Percentiles rank a stretch among this genome's conserved stretches.
Evolutionary conservation across 2,113 vertebrate species (phyloP).

Genomic region (Ophthalmolycus amberensis): DNA sequence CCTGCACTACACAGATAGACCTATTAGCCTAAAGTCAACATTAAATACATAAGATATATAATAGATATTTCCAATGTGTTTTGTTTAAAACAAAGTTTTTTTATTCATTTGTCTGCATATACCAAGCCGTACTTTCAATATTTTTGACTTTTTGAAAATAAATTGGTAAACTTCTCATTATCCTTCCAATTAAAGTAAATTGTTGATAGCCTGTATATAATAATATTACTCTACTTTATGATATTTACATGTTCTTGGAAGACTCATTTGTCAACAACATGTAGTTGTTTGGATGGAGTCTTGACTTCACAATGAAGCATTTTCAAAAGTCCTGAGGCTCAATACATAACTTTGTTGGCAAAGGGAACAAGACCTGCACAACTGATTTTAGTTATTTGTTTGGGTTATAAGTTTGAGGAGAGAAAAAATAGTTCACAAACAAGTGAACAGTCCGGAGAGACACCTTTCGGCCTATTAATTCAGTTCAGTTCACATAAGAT

Average conservation of each 20-base stretch:
- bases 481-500: neutral
- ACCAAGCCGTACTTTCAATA: neutral
- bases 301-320: conserved; percentile 17
- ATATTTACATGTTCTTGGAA: conserved; percentile 1
- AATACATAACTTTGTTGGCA: conserved; percentile 5
- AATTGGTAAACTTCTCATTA: neutral
- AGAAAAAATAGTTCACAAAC: neutral
- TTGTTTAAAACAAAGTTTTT: no score
- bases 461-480: neutral
- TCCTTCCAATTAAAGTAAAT: neutral
- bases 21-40: no score
- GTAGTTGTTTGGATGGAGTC: neutral
- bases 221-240: neutral
- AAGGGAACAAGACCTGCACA: neutral
- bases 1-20: neutral
- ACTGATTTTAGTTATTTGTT: neutral
- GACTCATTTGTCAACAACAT: neutral
- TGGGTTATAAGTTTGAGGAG: neutral
- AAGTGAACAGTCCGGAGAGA: neutral
- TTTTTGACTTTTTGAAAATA: neutral
- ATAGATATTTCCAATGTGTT: neutral
- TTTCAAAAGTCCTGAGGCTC: conserved; percentile 26
- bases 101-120: neutral
- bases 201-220: neutral
- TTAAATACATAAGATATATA: neutral